phyloP scores from a whole-genome alignment of 2,797 vertebrate species.

The Myotis pilosus region DNA sequence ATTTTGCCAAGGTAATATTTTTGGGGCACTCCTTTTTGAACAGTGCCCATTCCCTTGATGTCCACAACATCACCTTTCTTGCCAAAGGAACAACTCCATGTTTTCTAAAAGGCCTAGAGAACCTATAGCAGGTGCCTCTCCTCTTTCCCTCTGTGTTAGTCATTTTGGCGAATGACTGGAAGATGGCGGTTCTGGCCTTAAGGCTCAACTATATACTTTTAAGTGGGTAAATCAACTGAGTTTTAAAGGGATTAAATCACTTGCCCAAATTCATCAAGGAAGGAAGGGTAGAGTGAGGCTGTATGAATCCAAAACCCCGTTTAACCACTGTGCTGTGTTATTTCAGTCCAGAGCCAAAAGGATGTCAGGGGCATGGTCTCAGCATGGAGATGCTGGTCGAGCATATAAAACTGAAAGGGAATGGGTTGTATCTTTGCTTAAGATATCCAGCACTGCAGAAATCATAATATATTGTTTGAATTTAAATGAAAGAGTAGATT shows the following conservation, averaged over 20 bases:
- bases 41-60: too few species aligned
- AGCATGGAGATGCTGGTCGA: not conserved
- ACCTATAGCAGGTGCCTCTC: too few species aligned
- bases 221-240: not conserved
- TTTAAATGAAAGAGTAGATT: constrained; percentile 29
- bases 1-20: too few species aligned
- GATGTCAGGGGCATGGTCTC: not conserved
- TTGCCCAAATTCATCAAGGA: constrained; percentile 30
- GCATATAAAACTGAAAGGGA: not conserved
- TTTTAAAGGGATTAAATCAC: constrained; percentile 45
- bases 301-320: not conserved
- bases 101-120: too few species aligned
- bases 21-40: too few species aligned
- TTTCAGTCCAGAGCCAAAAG: not conserved
- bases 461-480: not conserved
- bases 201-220: not conserved
- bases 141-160: too few species aligned
- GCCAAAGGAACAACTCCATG: too few species aligned
- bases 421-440: not conserved
- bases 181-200: too few species aligned
- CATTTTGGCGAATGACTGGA: too few species aligned
- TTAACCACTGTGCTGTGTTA: not conserved
- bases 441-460: not conserved
- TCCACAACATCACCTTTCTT: too few species aligned
- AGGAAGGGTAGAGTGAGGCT: not conserved